Evolutionary conservation across 2,113 vertebrate genomes (phyloP).

Genomic region (Dipodomys spectabilis): DNA sequence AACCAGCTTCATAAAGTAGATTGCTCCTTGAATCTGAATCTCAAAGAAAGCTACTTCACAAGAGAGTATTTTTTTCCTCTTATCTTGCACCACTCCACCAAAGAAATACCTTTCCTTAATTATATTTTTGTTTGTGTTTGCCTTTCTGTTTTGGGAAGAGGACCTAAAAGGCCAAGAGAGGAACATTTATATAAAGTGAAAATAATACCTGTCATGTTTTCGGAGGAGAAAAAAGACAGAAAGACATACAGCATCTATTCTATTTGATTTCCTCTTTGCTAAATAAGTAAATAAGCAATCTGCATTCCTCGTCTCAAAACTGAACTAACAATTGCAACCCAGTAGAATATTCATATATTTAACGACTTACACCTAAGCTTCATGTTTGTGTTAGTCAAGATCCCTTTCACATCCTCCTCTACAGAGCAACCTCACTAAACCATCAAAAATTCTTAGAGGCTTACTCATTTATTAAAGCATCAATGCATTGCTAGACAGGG

Average conservation of each 20-base stretch:
- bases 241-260: not conserved
- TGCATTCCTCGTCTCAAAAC: not conserved
- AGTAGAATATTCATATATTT: slow-evolving; percentile 38
- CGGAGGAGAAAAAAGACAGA: not conserved
- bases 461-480: slow-evolving; percentile 32
- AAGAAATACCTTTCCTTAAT: not conserved
- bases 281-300: slow-evolving; percentile 22
- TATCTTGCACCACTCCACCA: not conserved
- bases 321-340: not conserved
- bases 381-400: not conserved
- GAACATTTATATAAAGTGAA: not conserved
- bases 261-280: slow-evolving; percentile 45
- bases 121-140: not conserved
- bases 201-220: not conserved
- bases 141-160: no score
- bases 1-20: not conserved
- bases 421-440: slow-evolving; percentile 11
- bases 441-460: not conserved
- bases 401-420: not conserved
- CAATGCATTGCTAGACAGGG: not conserved
- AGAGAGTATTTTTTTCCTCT: not conserved
- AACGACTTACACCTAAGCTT: not conserved
- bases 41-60: not conserved
- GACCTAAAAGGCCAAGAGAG: not conserved
- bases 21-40: slow-evolving; percentile 6